Evolutionary conservation across 2,797 vertebrate genomes (phyloP).

Genomic region (Aeoliscus strigatus): DNA sequence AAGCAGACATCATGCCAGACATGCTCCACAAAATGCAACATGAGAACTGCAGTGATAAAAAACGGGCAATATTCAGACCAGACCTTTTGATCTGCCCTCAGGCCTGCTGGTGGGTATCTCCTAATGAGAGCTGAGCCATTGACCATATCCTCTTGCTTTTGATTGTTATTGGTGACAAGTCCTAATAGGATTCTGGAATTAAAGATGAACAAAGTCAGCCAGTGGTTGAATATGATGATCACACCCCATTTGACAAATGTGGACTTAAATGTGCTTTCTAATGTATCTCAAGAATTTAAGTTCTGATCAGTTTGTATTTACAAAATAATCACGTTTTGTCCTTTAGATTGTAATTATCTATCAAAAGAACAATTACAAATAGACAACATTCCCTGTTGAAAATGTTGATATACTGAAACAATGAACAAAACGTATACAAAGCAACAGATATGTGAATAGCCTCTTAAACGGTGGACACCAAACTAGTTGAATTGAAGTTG

Average conservation of each 20-base stretch:
- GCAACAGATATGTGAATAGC: constrained; percentile 12
- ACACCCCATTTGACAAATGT: no score
- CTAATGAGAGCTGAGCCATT: constrained; percentile 62
- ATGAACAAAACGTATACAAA: constrained; percentile 5
- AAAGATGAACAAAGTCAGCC: constrained; percentile 42
- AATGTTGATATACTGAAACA: no score
- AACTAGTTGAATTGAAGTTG: constrained; percentile 58
- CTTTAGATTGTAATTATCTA: no score
- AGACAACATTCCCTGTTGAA: no score
- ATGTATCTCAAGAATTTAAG: no score
- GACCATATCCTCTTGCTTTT: constrained; percentile 54
- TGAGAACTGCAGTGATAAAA: constrained; percentile 22
- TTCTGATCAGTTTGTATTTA: no score
- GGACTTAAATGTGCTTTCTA: no score
- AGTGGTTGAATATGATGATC: constrained; percentile 21
- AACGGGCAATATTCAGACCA: constrained; percentile 50
- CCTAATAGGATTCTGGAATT: constrained; percentile 60
- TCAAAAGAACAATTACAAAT: no score
- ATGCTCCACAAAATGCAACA: constrained; percentile 38
- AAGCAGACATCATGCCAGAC: no score
- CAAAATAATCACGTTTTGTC: no score
- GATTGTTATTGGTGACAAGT: constrained; percentile 58
- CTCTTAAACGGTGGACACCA: constrained; percentile 27
- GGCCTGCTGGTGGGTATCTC: constrained; percentile 62
- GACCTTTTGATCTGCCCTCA: constrained; percentile 59